Evolutionary conservation across 92 coral and sea anemone species (phyloP), one percentile per base, ranked within the genome.

Genomic region (Ricordea florida): DNA sequence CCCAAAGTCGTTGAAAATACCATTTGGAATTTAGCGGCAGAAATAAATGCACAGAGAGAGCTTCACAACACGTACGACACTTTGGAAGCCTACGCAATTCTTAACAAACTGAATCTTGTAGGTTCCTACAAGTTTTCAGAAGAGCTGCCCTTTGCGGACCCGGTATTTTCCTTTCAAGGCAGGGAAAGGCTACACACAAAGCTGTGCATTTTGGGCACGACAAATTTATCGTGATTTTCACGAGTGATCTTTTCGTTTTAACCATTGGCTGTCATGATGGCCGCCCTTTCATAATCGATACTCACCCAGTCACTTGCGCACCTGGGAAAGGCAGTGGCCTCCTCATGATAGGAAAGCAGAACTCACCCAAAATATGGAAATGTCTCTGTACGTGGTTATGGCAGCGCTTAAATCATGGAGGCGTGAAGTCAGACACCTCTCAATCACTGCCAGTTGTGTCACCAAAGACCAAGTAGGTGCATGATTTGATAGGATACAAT

Each of bases 71-170:
- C 27, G 67, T 60, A 37, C 34, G 67, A 60, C 67, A 35, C 49
- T 37, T 60, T 60, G 18, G 49, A 60, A 38, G 49, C 49, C 15
- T 60, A 60, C 49, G 20, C 48, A 35, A 60, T 60, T 60, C 67
- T 60, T 20, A 60, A 20, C 27, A 22, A 60, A 60, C 50, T 15
- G 48, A 60, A 15, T 20, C 47, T 60, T 37, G 67, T 60, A 8
- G 67, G 67, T 37, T 37, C 52, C 35, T 65, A 46, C 55, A 47
- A 74, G 27, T 66, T 82, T 29, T 63, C 76, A 0, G 87, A 72
- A 43, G 82, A 82, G 88, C 52, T 82, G 25, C 88, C 77, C 18
- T 71, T 70, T 62, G 32, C 76, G 26, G 80, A 66, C 69, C 69
- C 71, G 48, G 67, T 59, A 18, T 65, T 75, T 57, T 58, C 83